Base-by-base conservation (phyloP, 1,140 invertebrate species). In the Antheraea mylitta region DNA sequence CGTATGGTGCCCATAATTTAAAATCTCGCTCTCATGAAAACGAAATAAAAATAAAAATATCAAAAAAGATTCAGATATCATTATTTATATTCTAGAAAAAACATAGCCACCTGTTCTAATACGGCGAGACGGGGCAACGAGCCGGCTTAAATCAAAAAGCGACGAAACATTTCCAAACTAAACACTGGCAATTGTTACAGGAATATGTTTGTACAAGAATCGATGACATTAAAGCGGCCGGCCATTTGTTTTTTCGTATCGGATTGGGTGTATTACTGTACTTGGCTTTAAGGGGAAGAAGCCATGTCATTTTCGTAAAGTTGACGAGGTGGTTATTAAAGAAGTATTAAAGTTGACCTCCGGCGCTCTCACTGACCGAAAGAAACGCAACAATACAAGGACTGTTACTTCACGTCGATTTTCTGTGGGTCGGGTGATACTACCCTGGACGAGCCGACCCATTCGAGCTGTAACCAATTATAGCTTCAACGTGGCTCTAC, bases 231-330 rank as follows among this genome's bases (percentile, higher is more conserved):
- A 74, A 79, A 53, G 71, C 76, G 77, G 77, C 71, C 68, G 78
- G 76, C 69, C 75, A 72, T 86, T 86, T 89, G 75, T 81, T 85
- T 83, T 80, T 38, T 63, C 22, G 61, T 63, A 18, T 79, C 75
- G 79, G 72, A 84, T 85, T 85, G 82, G 80, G 74, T 70, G 80
- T 85, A 81, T 86, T 78, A 83, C 45, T 70, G 11, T 53, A 53
- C 45, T 53, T 16, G 45, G 45, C 2, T 53, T 53, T 53, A 53
- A 53, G 45, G 45, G 45, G 45, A 53, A 53, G 45, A 6, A 16
- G 16, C 16, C 6, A 16, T 42, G 38, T 30, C 22, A 30, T 2
- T 30, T 30, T 30, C 22, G 1, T 30, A 30, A n/a, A n/a, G n/a
- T n/a, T n/a, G n/a, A n/a, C n/a, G n/a, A n/a, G n/a, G n/a, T n/a